Evolutionary conservation across 2,888 invertebrate genomes (phyloP).

Genomic region (Scaptomyza cyrtandrae): DNA sequence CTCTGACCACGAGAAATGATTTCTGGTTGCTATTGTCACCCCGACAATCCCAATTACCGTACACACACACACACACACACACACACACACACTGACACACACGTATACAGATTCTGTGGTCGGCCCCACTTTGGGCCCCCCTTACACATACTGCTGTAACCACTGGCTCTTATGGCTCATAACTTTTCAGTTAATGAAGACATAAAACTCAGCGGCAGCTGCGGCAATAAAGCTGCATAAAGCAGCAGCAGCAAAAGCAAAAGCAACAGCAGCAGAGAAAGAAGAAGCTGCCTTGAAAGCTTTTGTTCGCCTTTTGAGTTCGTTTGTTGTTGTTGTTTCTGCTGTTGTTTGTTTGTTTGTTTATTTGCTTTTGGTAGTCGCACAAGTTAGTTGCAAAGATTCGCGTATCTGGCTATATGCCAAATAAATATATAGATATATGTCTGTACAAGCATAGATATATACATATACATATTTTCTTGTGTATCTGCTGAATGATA

Average conservation of each 20-base stretch:
- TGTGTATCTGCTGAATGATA: conserved; percentile 60
- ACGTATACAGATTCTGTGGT: conserved; percentile 65
- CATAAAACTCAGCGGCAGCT: conserved; percentile 75
- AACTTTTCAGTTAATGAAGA: conserved; percentile 82
- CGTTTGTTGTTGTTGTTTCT: conserved; percentile 45
- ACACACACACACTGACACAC: conserved; percentile 2
- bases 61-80: conserved; percentile 22
- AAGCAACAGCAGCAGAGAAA: conserved; percentile 1
- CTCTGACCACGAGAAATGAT: conserved; percentile 56
- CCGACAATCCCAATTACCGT: conserved; percentile 69
- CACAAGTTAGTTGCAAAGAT: conserved; percentile 72
- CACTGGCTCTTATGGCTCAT: conserved; percentile 68
- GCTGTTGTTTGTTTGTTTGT: conserved; percentile 56
- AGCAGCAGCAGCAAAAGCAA: conserved; percentile 18
- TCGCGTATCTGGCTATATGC: conserved; percentile 52
- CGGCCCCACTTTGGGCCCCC: conserved; percentile 12
- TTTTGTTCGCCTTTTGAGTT: conserved; percentile 41
- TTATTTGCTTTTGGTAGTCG: conserved; percentile 37
- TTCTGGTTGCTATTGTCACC: conserved; percentile 67
- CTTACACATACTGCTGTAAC: conserved; percentile 8
- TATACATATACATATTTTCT: neutral
- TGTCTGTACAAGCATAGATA: neutral
- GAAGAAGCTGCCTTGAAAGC: conserved; percentile 25
- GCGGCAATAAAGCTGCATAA: conserved; percentile 36
- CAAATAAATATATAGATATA: conserved; percentile 20